These are phyloP conservation scores for Centroberyx gerrardi DNA, from an alignment of 2,797 vertebrate genomes.

Conservation along the genomic window DNA sequence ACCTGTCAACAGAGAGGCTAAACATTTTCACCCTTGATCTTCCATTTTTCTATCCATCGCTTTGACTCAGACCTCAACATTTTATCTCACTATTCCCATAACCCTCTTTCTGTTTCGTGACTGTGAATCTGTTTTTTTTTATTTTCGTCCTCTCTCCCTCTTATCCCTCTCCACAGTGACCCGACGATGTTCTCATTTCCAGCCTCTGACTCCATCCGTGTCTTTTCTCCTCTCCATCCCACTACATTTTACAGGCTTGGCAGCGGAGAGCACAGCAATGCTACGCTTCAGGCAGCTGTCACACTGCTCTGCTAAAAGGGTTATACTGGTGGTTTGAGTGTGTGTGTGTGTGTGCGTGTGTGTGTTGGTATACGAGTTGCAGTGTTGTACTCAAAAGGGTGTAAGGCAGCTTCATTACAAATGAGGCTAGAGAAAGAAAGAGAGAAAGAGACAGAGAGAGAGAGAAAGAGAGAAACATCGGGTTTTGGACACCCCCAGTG, in stretches of 20 bases:
- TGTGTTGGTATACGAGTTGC: neutral
- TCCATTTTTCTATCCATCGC: slow-evolving; percentile 19
- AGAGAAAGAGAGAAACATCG: neutral
- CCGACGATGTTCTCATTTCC: slow-evolving; percentile 20
- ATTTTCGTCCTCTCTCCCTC: neutral
- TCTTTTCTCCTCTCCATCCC: slow-evolving; percentile 13
- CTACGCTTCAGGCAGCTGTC: slow-evolving; percentile 38
- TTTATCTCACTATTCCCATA: neutral
- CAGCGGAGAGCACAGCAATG: slow-evolving; percentile 29
- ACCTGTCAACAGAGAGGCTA: slow-evolving; percentile 46
- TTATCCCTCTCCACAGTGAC: slow-evolving; percentile 25
- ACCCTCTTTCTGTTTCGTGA: slow-evolving; percentile 10
- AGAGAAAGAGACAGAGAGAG: neutral
- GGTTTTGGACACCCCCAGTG: neutral
- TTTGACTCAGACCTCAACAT: neutral
- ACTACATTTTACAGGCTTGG: slow-evolving; percentile 21
- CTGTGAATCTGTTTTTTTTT: neutral
- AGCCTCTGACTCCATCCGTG: slow-evolving; percentile 11
- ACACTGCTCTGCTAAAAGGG: slow-evolving; percentile 25
- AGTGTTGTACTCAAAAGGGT: slow-evolving; percentile 1
- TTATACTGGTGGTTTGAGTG: slow-evolving; percentile 16
- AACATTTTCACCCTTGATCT: slow-evolving; percentile 37
- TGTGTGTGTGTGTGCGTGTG: slow-evolving; percentile 28
- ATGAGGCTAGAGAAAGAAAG: neutral
- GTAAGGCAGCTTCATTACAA: neutral